These are phyloP conservation scores for Entelurus aequoreus DNA, from an alignment of 2,113 vertebrate genomes.

Conservation along the genomic window DNA sequence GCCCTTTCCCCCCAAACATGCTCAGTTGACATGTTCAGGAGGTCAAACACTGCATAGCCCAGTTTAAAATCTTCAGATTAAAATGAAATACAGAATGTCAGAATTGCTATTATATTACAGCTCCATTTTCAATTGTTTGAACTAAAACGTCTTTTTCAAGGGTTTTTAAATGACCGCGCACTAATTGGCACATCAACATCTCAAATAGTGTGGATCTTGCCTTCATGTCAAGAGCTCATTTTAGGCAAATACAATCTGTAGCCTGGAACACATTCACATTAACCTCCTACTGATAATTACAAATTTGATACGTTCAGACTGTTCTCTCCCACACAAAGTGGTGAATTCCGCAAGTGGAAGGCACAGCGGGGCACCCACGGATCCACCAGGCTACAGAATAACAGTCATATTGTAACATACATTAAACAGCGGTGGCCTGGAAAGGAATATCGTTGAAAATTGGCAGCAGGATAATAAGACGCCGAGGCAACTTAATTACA, in stretches of 20 bases:
- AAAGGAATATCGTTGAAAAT: constrained; percentile 10
- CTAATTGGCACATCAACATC: constrained; percentile 31
- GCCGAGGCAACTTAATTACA: constrained; percentile 25
- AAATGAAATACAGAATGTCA: background rate
- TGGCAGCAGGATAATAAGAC: constrained; percentile 21
- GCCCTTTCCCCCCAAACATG: too few species aligned
- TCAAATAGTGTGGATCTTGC: constrained; percentile 15
- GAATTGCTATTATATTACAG: background rate
- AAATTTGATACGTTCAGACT: constrained; percentile 29
- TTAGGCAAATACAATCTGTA: constrained; percentile 38
- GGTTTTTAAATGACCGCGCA: constrained; percentile 22
- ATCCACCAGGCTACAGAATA: constrained; percentile 22
- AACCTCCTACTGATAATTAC: constrained; percentile 42
- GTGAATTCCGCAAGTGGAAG: constrained; percentile 20
- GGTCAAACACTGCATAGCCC: too few species aligned
- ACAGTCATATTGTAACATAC: constrained; percentile 23
- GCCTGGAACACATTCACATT: constrained; percentile 17
- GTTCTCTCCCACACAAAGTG: constrained; percentile 25
- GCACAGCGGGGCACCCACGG: constrained; percentile 20
- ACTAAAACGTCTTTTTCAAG: background rate
- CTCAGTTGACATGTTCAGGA: too few species aligned
- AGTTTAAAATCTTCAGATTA: too few species aligned
- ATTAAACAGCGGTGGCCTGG: background rate
- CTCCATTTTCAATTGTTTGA: background rate
- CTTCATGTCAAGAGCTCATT: constrained; percentile 33